A percentile compares a stretch with the other conserved stretches of the same genome.
Conservation (phyloP, 2,888 invertebrate genomes). For the Agriotes lineatus region DNA sequence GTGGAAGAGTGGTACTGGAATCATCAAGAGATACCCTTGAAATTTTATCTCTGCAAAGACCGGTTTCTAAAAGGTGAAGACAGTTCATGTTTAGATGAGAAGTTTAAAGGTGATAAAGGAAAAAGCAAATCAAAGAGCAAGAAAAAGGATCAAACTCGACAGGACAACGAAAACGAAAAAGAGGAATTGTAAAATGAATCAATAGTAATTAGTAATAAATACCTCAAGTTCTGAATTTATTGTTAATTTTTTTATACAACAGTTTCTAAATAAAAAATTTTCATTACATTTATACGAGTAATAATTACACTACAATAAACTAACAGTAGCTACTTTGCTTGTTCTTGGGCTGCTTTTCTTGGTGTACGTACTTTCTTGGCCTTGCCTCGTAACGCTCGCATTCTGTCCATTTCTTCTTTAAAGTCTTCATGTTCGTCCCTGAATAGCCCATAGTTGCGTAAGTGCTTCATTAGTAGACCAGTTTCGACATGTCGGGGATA, state of each 20-base stretch:
- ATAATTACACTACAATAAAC: conserved; percentile 12
- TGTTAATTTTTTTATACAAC: background rate
- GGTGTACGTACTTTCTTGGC: conserved; percentile 64
- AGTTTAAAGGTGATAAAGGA: conserved; percentile 63
- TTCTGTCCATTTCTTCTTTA: conserved; percentile 85
- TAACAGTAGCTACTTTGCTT: conserved; percentile 4
- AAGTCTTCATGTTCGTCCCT: conserved; percentile 93
- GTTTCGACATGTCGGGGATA: conserved; percentile 90
- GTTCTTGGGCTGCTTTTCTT: conserved; percentile 7
- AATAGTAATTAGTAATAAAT: no score
- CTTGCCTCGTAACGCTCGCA: conserved; percentile 84
- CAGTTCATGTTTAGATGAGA: conserved; percentile 76
- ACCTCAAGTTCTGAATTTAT: no score
- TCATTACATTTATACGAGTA: no score
- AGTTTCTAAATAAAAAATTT: background rate
- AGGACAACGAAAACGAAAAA: conserved; percentile 52
- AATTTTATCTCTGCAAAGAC: conserved; percentile 82
- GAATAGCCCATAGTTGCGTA: conserved; percentile 83
- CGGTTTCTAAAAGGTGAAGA: conserved; percentile 78
- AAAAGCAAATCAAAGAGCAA: conserved; percentile 45
- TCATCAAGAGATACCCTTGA: conserved; percentile 78
- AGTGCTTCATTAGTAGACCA: conserved; percentile 76
- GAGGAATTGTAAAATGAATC: conserved; percentile 23
- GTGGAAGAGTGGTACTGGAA: conserved; percentile 95
- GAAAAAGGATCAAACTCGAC: conserved; percentile 29